Evolutionary conservation across 1,140 invertebrate species (phyloP), one percentile per base, ranked within the genome.

Genomic region (Argopecten irradians): DNA sequence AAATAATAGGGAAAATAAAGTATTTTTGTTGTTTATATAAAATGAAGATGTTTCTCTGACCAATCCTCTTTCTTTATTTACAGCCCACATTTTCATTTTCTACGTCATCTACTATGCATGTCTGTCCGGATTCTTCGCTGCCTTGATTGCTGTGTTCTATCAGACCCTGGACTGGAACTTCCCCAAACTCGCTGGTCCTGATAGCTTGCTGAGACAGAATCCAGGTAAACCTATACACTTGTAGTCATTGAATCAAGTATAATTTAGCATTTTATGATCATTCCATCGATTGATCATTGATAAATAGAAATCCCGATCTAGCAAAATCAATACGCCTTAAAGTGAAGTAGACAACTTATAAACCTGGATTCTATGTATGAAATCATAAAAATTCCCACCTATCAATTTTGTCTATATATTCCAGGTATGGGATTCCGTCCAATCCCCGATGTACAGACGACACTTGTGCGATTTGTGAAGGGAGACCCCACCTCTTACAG

Each of bases 371-470:
- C 36, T 39, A 39, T 39, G 13, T 39, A 7, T 33, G 22, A 16
- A 34, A 28, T n/a, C 8, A 32, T 87, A 33, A 34, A 71, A 82
- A 34, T 34, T n/a, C n/a, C n/a, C n/a, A n/a, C n/a, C 13, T 82
- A 82, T 71, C 14, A n/a, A 82, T 46, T 87, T 85, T 55, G 13
- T 43, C 84, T 89, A 55, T 92, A 35, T 89, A 19, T 92, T 93
- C 19, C 91, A 95, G 94, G 94, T 55, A 96, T 99, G 93, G 98
- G 98, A 91, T 99, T 99, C 96, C 96, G 98, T 93, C 98, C 98
- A 86, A 98, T 98, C 97, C 98, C 98, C 46, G 98, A 98, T 95
- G 97, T 98, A 92, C 98, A 98, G 95, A 98, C 98, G 94, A 99
- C 98, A 84, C 96, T 99, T 87, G 98, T 99, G 94, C 98, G 98